A percentile compares a stretch with the other conserved stretches of the same genome.
These are phyloP conservation scores for Carcina quercana DNA, from an alignment of 2,888 invertebrate species.

Conservation along the genomic window DNA sequence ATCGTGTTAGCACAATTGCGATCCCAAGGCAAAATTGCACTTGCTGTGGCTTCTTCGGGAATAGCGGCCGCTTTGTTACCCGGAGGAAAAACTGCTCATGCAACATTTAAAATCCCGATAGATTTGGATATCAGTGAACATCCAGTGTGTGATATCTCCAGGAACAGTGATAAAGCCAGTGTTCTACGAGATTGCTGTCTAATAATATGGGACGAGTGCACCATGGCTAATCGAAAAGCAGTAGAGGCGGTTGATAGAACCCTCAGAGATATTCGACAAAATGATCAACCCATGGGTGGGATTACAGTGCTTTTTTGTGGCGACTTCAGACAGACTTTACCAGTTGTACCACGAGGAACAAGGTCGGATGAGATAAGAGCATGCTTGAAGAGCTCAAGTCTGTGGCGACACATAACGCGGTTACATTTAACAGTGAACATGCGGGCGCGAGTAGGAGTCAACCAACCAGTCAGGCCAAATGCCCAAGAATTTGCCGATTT, in stretches of 20 bases:
- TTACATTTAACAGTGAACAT: not conserved
- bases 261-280: not conserved
- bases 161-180: not conserved
- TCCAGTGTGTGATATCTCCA: not conserved
- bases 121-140: not conserved
- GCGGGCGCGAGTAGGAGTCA: conserved; percentile 6
- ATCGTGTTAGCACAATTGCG: conserved; percentile 1
- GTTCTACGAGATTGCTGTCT: conserved; percentile 7
- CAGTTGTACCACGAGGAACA: not conserved
- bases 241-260: not conserved
- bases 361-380: not conserved
- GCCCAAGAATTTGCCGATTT: conserved; percentile 13
- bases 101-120: conserved; percentile 18
- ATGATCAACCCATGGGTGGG: not conserved
- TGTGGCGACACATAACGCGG: conserved; percentile 9
- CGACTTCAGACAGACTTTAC: not conserved
- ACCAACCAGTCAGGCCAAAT: no score
- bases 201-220: conserved; percentile 23
- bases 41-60: conserved; percentile 1
- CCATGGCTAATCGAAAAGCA: conserved; percentile 20
- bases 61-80: not conserved
- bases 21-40: conserved; percentile 1
- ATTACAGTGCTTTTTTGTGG: not conserved
- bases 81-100: conserved; percentile 15
- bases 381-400: conserved; percentile 6